A percentile compares a stretch with the other conserved stretches of the same genome.
Conservation (phyloP, 1,140 invertebrate genomes). For the Hetaerina americana region DNA sequence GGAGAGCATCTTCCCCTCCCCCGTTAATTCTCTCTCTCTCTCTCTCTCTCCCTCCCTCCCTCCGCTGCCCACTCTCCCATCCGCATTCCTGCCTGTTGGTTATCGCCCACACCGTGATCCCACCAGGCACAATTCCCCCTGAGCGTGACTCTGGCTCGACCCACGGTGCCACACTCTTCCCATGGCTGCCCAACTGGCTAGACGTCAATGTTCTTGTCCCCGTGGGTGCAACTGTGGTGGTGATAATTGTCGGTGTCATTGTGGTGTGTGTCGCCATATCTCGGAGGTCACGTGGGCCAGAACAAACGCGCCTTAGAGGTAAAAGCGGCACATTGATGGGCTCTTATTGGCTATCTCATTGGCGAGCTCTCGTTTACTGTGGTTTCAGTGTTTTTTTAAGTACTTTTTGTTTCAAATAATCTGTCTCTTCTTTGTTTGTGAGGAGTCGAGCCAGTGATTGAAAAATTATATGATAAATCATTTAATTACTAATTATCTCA, state of each 20-base stretch:
- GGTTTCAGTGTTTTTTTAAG: too few species aligned
- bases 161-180: conserved; percentile 40
- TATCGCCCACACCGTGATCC: too few species aligned
- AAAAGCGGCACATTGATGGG: too few species aligned
- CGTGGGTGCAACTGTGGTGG: conserved; percentile 67
- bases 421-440: too few species aligned
- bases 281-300: conserved; percentile 52
- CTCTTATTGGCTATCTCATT: too few species aligned
- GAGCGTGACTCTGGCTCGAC: conserved; percentile 45
- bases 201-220: conserved; percentile 77
- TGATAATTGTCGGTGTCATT: conserved; percentile 75
- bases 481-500: too few species aligned
- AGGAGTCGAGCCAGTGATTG: too few species aligned
- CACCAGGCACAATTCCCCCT: conserved; percentile 63
- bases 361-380: too few species aligned
- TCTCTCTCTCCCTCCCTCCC: conserved; percentile 2
- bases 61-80: conserved; percentile 10
- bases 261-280: conserved; percentile 77
- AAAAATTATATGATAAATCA: too few species aligned
- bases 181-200: conserved; percentile 72
- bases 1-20: conserved; percentile 22
- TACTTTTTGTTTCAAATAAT: too few species aligned
- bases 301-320: conserved; percentile 68
- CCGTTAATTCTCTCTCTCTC: conserved; percentile 20
- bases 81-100: too few species aligned